Conservation (phyloP, 2,888 invertebrate species). For the Ectemnius continuus region DNA sequence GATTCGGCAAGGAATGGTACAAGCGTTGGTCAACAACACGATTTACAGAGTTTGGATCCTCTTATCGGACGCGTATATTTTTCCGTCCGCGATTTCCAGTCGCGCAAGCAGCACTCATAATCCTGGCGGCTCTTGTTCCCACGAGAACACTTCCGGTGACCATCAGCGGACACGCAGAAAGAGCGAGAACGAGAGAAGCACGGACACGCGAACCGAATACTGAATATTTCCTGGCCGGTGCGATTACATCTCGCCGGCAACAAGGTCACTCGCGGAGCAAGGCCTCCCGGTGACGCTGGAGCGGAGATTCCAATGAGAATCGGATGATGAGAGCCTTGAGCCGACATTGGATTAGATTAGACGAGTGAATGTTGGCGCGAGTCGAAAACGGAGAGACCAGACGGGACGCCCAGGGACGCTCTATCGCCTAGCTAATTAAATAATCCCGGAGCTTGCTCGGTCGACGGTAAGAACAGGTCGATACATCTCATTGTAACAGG, state of each 20-base stretch:
- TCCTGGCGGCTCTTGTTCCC: conserved; percentile 22
- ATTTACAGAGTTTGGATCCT: no score
- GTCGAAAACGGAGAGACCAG: no score
- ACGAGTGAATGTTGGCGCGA: no score
- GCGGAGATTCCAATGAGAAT: not conserved
- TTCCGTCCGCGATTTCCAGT: no score
- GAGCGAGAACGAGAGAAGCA: no score
- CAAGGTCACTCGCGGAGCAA: no score
- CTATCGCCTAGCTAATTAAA: conserved; percentile 74
- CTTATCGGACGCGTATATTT: no score
- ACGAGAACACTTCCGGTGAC: conserved; percentile 35
- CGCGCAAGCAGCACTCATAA: no score
- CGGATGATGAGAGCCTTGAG: not conserved
- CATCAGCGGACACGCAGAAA: conserved; percentile 16
- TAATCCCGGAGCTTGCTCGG: conserved; percentile 71
- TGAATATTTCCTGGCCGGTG: conserved; percentile 11
- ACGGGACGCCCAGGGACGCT: conserved; percentile 21
- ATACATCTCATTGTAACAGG: conserved; percentile 78
- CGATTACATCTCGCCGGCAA: no score
- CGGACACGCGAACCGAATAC: conserved; percentile 1
- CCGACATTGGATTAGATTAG: no score
- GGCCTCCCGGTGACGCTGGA: not conserved
- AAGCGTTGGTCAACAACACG: no score
- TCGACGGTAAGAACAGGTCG: conserved; percentile 72
- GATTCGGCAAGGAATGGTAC: no score